Evolutionary conservation across 2,888 invertebrate species (phyloP), one percentile per base, ranked within the genome.

Genomic region (Lasioglossum leucozonium): DNA sequence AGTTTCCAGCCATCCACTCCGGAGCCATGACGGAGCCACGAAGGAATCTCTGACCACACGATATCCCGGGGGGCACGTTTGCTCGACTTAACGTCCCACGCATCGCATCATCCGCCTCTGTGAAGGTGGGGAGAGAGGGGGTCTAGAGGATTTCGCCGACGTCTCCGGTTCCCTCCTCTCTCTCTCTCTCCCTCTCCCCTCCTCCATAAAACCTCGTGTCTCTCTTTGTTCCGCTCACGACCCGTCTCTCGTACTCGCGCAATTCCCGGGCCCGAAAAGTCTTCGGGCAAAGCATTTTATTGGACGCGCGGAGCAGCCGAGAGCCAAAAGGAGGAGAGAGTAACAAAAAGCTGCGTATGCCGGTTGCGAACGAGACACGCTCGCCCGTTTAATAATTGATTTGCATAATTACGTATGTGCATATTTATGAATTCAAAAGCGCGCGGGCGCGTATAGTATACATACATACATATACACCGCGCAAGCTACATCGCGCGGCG

Each of bases 41-140:
- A 78, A 85, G 94, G 93, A 93, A 94, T 94, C 93, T 91, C 94
- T 94, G 95, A 94, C 94, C 95, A 94, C 93, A 92, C 90, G 92
- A 92, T 93, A 90, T 91, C 93, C 94, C 85, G 88, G 80, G 80
- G 90, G 94, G 92, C 89, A 89, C 88, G 84, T 86, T 91, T 88
- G 89, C 91, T 87, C 89, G 91, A 92, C 93, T 93, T 91, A 88
- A 92, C 93, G 90, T 92, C 91, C 91, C 91, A 90, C 89, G 89
- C 91, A 91, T 92, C 89, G 89, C 88, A 47, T 74, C 82, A 77
- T 81, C 79, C 73, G 65, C 69, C 40, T 22, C 11, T 4, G 22
- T 18, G 40, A 55, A 34, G n/a, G 11, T 16, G 51, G 72, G 44
- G 4, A 47, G 47, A 10, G n/a, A 16, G 22, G 71, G 42, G 37